Base-by-base conservation (phyloP, 1,140 invertebrate genomes). In the Cheumatopsyche charites region DNA sequence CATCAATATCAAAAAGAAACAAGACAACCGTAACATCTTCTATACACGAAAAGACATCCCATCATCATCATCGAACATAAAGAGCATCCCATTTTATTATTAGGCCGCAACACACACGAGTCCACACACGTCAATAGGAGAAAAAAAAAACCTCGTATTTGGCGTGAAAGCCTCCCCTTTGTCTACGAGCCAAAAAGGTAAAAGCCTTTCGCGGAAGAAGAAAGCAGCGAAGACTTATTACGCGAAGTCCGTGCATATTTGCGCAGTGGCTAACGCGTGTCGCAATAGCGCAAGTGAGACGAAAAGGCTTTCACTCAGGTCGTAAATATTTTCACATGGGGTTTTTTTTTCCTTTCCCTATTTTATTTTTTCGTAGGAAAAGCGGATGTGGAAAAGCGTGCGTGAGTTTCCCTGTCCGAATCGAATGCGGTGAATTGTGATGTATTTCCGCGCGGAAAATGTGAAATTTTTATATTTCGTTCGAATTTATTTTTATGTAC, bases 291-390 rank as follows among this genome's bases (percentile, higher is more conserved):
- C 47, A 52, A 52, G 13, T 45, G 17, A 9, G 15, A 6, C 47
- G 47, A 52, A 52, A 17, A 17, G 47, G 47, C 25, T 58, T 36
- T 58, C 25, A 58, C 25, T 23, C 23, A 25, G 9, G 12, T 9
- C 21, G 23, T 58, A 58, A 58, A 58, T 58, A 58, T 58, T 58
- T 58, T 58, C 17, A 58, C 55, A 11, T 58, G 21, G 23, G n/a
- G n/a, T n/a, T 58, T 19, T 58, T 58, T 26, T 23, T 36, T 36
- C 29, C 29, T 36, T 36, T 4, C 29, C 29, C 3, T 36, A 36
- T n/a, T n/a, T n/a, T n/a, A n/a, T n/a, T n/a, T n/a, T n/a, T n/a
- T n/a, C n/a, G n/a, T n/a, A 36, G 29, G 3, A 36, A 36, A 36
- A 36, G n/a, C n/a, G n/a, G n/a, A n/a, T n/a, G n/a, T n/a, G n/a